A percentile compares a stretch with the other conserved stretches of the same genome.
phyloP scores from a whole-genome alignment of 2,113 vertebrate genomes.

The Dromiciops gliroides region DNA sequence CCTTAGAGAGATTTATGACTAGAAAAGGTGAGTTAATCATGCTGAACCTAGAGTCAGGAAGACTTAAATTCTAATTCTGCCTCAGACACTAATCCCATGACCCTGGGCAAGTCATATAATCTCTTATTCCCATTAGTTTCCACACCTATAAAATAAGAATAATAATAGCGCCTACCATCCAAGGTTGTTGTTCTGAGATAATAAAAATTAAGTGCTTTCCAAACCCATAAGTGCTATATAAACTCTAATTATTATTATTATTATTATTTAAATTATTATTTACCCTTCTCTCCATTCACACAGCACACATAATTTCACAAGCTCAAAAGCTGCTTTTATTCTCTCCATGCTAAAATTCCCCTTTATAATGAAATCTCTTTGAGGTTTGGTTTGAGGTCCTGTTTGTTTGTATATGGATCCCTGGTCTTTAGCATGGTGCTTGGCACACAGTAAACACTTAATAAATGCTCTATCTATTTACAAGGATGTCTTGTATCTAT shows the following conservation, averaged over 20 bases:
- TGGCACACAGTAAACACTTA: neutral
- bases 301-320: neutral
- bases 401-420: neutral
- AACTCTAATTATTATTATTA: neutral
- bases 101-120: neutral
- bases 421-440: neutral
- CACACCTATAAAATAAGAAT: neutral
- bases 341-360: neutral
- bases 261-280: too few species aligned
- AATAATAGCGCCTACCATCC: neutral
- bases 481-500: neutral
- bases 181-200: neutral
- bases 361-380: neutral
- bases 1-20: neutral
- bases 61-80: neutral
- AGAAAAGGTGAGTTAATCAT: neutral
- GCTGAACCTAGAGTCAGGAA: neutral
- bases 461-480: neutral
- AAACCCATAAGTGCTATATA: neutral
- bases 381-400: too few species aligned
- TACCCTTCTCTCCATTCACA: neutral
- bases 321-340: neutral
- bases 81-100: neutral
- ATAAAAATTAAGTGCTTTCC: neutral
- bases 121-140: neutral